These are phyloP conservation scores for Orycteropus afer DNA, from an alignment of 2,113 vertebrate species.

Conservation along the genomic window DNA sequence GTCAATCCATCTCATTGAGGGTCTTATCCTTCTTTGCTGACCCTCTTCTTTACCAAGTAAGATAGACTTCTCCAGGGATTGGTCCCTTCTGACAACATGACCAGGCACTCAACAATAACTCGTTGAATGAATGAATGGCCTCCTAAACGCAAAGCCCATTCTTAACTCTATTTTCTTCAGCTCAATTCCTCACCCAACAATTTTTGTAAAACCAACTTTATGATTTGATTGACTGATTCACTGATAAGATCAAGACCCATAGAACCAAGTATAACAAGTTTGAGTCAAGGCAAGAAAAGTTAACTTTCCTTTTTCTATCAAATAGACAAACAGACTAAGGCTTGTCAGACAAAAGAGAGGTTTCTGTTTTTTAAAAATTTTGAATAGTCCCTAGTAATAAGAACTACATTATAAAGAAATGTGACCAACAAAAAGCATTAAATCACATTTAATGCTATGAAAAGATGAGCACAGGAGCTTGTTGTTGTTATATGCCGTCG, in stretches of 20 bases:
- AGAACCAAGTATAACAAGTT: background rate
- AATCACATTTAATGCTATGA: slow-evolving; percentile 36
- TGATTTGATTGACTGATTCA: background rate
- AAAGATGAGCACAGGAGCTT: background rate
- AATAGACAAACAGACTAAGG: background rate
- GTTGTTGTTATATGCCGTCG: too few species aligned
- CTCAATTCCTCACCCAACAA: background rate
- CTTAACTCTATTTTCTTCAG: background rate
- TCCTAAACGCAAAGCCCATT: background rate
- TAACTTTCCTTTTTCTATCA: background rate
- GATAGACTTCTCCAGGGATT: too few species aligned
- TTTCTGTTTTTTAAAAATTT: slow-evolving; percentile 2
- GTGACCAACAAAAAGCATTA: slow-evolving; percentile 37
- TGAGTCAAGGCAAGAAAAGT: background rate
- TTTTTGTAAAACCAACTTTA: background rate
- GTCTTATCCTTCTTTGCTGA: too few species aligned
- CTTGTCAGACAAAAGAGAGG: background rate
- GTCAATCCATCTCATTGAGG: too few species aligned
- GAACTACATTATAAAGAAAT: slow-evolving; percentile 10
- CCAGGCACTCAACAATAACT: background rate
- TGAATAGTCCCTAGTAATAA: background rate
- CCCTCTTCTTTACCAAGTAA: too few species aligned
- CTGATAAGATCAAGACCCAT: background rate
- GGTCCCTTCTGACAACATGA: too few species aligned
- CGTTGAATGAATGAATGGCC: background rate